Evolutionary conservation across 2,797 vertebrate species (phyloP), one percentile per base, ranked within the genome.

Genomic region (Eurystomus glaucurus): DNA sequence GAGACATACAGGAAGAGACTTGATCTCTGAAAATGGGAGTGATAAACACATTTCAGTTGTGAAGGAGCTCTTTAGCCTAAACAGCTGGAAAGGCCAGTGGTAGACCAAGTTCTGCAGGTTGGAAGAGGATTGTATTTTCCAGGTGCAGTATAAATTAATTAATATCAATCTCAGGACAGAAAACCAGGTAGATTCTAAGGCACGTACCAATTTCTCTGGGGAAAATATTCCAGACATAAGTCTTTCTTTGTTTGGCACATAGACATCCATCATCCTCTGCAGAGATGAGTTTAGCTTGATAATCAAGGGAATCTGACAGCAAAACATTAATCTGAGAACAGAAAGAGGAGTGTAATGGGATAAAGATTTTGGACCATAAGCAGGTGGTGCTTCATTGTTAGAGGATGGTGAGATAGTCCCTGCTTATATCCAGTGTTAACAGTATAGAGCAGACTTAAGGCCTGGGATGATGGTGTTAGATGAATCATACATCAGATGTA

Each of bases 161-260:
- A 69, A 4, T 14, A 66, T 29, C n/a, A 41, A 2, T 66, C n/a
- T 62, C 64, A 62, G 31, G 72, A 52, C 15, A 75, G 51, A 93
- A 75, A 48, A 35, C 1, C 5, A 65, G 13, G 22, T 43, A 43
- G 43, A 43, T 81, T 76, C 19, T 82, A 88, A 89, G 13, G 9
- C 9, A 62, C 93, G 88, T 92, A 99, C 99, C 99, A 5, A 98
- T 91, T 68, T 80, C 77, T 4, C 96, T 93, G 5, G 99, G 98
- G 11, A 97, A 98, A 70, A 99, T 93, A 57, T 98, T 98, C 99
- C 99, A 99, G 21, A 97, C 94, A 92, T 99, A 98, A 7, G 98
- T 99, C 66, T 96, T 95, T 94, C 98, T 99, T 95, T 99, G 96
- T 33, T 98, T 98, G 10, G 93, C 97, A 55, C 98, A 99, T 71